phyloP scores from a whole-genome alignment of 2,888 invertebrate species.

The Pemphredon lugubris region DNA sequence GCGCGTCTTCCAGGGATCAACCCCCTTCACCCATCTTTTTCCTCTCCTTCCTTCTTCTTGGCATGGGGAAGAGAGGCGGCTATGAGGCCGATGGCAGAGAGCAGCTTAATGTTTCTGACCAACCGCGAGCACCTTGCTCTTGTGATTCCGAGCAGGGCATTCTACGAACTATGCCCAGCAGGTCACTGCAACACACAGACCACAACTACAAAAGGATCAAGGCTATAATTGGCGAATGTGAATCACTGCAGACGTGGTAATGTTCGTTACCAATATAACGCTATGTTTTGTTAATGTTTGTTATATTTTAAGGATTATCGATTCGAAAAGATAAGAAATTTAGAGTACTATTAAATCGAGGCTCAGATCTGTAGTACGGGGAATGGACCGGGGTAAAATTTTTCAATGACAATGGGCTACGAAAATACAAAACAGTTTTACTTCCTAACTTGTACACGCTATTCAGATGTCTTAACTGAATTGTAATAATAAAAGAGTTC shows the following conservation, averaged over 20 bases:
- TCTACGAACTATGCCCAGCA: conserved; percentile 39
- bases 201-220: conserved; percentile 38
- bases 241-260: conserved; percentile 53
- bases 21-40: conserved; percentile 71
- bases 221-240: conserved; percentile 44
- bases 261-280: conserved; percentile 58
- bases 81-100: conserved; percentile 76
- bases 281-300: conserved; percentile 57
- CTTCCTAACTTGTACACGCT: conserved; percentile 48
- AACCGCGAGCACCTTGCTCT: conserved; percentile 41
- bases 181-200: conserved; percentile 32
- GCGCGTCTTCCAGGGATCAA: conserved; percentile 76
- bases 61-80: conserved; percentile 68
- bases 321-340: conserved; percentile 22
- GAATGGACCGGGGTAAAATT: conserved; percentile 21
- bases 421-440: conserved; percentile 44
- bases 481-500: conserved; percentile 52
- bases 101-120: conserved; percentile 56
- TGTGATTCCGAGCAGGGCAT: conserved; percentile 29
- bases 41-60: conserved; percentile 69
- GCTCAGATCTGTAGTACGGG: conserved; percentile 14
- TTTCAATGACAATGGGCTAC: conserved; percentile 28
- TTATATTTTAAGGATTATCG: conserved; percentile 36
- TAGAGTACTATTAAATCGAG: conserved; percentile 4
- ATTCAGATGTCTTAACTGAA: conserved; percentile 33